These are phyloP conservation scores for Trichoplusia ni DNA, from an alignment of 1,140 invertebrate genomes.

Conservation along the genomic window DNA sequence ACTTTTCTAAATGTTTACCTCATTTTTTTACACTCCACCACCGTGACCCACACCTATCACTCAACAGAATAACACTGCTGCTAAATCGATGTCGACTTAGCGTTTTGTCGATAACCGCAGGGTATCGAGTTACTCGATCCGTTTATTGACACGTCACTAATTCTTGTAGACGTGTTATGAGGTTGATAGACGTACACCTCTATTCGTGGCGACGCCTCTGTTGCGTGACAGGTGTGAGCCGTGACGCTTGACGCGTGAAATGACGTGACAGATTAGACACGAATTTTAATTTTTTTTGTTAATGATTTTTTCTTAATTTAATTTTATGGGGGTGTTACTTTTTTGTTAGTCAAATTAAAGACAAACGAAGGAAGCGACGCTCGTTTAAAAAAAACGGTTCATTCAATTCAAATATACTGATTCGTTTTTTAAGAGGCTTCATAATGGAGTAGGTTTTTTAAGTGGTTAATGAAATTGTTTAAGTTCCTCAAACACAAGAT, in stretches of 20 bases:
- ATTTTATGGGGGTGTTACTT: background rate
- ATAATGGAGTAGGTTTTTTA: no score
- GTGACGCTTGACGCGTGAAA: conserved; percentile 31
- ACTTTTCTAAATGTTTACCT: no score
- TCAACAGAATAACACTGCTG: background rate
- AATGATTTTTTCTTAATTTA: background rate
- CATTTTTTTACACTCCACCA: background rate
- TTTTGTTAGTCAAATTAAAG: no score
- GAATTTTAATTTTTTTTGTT: conserved; percentile 22
- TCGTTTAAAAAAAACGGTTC: no score
- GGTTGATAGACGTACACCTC: conserved; percentile 44
- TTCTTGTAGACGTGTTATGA: conserved; percentile 40
- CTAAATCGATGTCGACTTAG: conserved; percentile 40
- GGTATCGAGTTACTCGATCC: conserved; percentile 42
- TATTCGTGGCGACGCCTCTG: conserved; percentile 35
- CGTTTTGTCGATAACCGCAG: conserved; percentile 50
- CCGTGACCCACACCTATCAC: background rate
- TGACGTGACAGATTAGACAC: conserved; percentile 25
- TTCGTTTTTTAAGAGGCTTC: no score
- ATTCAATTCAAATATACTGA: no score
- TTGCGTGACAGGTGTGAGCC: conserved; percentile 34
- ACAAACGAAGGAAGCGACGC: no score
- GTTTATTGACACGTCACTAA: conserved; percentile 45
- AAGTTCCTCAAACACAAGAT: no score
- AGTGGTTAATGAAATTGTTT: no score